Conservation (phyloP, 2,113 vertebrate species). For the Apodemus speciosus region DNA sequence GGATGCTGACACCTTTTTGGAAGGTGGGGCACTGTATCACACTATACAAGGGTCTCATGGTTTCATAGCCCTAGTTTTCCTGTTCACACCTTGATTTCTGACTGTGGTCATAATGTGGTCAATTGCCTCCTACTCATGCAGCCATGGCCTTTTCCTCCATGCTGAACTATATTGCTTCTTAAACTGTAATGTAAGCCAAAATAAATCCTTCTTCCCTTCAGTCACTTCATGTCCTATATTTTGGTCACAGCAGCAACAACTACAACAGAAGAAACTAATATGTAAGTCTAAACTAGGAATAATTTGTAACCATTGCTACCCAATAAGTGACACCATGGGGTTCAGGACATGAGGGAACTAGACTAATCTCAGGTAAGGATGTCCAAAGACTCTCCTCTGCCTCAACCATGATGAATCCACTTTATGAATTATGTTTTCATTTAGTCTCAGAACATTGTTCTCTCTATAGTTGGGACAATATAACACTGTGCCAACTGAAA, state of each 20-base stretch:
- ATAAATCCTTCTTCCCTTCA: neutral
- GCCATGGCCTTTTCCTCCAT: no score
- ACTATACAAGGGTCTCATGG: no score
- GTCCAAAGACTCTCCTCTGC: neutral
- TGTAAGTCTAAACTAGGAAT: neutral
- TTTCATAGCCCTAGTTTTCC: neutral
- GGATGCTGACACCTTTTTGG: neutral
- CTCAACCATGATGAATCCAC: constrained; percentile 20
- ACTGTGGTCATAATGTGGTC: neutral
- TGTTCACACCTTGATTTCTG: neutral
- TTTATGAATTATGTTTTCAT: neutral
- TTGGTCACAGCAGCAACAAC: neutral
- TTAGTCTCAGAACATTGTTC: constrained; percentile 16
- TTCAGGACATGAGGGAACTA: neutral
- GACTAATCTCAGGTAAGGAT: neutral
- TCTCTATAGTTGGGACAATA: constrained; percentile 34
- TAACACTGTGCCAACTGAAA: neutral
- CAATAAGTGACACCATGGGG: neutral
- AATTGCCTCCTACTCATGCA: neutral
- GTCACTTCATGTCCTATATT: neutral
- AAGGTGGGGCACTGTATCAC: neutral
- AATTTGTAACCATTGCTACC: neutral
- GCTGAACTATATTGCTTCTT: neutral
- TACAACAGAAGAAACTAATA: neutral
- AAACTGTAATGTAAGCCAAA: neutral